phyloP scores from a whole-genome alignment of 1,140 invertebrate species.

The Latrodectus geometricus region DNA sequence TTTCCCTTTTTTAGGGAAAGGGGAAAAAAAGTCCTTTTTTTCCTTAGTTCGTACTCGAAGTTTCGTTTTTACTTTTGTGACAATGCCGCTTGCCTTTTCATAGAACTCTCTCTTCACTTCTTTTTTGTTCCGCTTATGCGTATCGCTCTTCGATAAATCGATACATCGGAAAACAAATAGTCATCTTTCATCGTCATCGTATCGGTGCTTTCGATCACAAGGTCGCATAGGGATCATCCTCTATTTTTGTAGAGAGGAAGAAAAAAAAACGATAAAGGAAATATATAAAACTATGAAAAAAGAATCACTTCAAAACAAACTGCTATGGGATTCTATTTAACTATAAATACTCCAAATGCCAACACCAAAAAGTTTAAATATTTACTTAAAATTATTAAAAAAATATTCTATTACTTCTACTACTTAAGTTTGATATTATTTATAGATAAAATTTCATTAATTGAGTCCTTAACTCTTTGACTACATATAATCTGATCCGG shows the following conservation, averaged over 20 bases:
- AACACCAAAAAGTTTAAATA: no score
- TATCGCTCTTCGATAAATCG: conserved; percentile 42
- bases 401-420: no score
- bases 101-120: not conserved
- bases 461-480: no score
- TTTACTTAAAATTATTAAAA: no score
- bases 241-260: not conserved
- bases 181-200: conserved; percentile 60
- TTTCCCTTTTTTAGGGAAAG: not conserved
- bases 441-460: no score
- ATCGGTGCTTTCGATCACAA: conserved; percentile 43
- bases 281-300: no score
- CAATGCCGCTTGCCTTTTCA: conserved; percentile 5
- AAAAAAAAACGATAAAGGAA: no score
- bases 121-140: not conserved
- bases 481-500: no score
- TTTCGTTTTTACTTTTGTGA: conserved; percentile 7
- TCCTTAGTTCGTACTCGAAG: not conserved
- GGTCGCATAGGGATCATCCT: not conserved
- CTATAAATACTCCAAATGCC: no score
- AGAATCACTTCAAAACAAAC: no score
- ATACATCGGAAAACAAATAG: conserved; percentile 56
- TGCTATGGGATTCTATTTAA: no score
- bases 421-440: no score
- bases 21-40: not conserved